phyloP scores from a whole-genome alignment of 2,113 vertebrate genomes.

The Pollachius pollachius region DNA sequence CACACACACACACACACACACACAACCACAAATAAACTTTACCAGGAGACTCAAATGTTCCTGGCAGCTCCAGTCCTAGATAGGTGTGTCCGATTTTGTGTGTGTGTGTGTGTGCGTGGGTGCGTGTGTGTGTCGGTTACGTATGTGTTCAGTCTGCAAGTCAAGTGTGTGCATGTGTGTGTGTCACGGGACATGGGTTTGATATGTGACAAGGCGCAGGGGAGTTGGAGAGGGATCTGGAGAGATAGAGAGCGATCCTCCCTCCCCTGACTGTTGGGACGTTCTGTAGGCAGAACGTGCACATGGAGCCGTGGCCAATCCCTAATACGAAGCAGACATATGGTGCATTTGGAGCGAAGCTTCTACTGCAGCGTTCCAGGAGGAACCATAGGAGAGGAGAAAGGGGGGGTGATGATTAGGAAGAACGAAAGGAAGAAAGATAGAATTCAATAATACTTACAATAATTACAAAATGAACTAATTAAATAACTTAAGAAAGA shows the following conservation, averaged over 20 bases:
- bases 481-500: no score
- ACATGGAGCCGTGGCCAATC: conserved; percentile 50
- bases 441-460: not conserved
- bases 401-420: conserved; percentile 19
- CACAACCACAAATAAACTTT: not conserved
- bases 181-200: not conserved
- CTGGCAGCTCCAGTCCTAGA: conserved; percentile 34
- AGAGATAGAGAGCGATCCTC: conserved; percentile 35
- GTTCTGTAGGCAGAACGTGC: conserved; percentile 49
- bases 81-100: conserved; percentile 16
- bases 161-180: conserved; percentile 12
- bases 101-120: conserved; percentile 16
- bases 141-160: conserved; percentile 14
- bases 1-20: not conserved
- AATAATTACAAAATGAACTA: no score
- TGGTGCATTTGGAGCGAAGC: conserved; percentile 34
- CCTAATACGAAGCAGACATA: conserved; percentile 71
- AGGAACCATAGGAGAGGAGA: conserved; percentile 26
- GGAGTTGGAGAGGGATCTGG: conserved; percentile 12
- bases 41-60: conserved; percentile 60
- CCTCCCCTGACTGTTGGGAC: conserved; percentile 61
- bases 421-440: conserved; percentile 6
- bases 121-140: conserved; percentile 1
- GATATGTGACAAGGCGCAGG: not conserved
- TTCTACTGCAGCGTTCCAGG: conserved; percentile 39